Evolutionary conservation across 2,113 vertebrate genomes (phyloP).

Genomic region (Bolborhynchus lineola): DNA sequence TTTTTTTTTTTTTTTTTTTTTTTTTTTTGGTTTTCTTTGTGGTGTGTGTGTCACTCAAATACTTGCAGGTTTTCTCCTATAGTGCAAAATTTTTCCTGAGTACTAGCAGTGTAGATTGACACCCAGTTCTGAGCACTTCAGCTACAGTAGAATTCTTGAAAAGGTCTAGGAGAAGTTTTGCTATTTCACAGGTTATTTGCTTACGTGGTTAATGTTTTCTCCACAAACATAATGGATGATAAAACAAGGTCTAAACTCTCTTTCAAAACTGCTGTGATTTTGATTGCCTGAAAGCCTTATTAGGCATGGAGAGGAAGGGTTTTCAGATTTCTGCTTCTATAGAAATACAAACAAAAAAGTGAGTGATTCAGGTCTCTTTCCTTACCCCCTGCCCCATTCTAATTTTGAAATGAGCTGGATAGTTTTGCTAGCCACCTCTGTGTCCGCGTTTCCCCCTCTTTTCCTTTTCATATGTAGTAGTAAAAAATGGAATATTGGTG

Average conservation of each 20-base stretch:
- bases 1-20: not conserved
- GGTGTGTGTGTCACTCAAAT: not conserved
- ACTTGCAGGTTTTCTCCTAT: not conserved
- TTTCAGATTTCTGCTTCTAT: not conserved
- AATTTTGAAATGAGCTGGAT: not conserved
- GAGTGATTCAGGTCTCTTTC: not conserved
- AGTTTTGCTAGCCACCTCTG: not conserved
- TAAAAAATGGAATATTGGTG: not conserved
- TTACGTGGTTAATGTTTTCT: not conserved
- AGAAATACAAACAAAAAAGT: not conserved
- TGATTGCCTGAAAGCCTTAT: not conserved
- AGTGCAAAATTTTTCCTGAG: not conserved
- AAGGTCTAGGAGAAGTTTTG: not conserved
- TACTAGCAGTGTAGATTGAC: not conserved
- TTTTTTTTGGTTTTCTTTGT: not conserved
- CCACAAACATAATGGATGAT: not conserved
- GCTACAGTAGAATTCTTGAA: not conserved
- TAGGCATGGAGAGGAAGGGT: not conserved
- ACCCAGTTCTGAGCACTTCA: not conserved
- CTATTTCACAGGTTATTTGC: not conserved
- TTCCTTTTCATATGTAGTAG: not conserved
- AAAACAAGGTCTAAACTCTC: not conserved
- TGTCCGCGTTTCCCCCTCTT: not conserved
- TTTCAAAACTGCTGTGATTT: not conserved
- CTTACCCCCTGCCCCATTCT: not conserved